These are phyloP conservation scores for Drosophila paucipuncta DNA, from an alignment of 2,888 invertebrate genomes.

Conservation along the genomic window DNA sequence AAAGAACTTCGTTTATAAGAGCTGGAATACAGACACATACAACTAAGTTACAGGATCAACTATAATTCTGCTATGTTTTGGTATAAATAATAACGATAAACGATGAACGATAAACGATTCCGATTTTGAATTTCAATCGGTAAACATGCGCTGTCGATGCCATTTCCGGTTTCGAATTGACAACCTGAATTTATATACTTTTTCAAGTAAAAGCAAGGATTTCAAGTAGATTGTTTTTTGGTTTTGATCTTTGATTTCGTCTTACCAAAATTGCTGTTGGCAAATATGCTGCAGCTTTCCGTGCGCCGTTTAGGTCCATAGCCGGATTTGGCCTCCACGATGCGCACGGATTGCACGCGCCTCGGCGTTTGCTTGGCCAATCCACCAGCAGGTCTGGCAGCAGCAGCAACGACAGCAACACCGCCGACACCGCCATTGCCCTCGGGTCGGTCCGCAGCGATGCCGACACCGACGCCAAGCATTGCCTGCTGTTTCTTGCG, in stretches of 20 bases:
- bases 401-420: not conserved
- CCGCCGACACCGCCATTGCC: not conserved
- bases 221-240: not conserved
- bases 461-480: constrained; percentile 33
- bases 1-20: not conserved
- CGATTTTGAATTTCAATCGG: not conserved
- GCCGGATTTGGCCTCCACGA: constrained; percentile 81
- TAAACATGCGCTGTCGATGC: too few relatives aligned
- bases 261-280: constrained; percentile 72
- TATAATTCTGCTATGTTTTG: too few relatives aligned
- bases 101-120: not conserved
- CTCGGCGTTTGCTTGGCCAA: constrained; percentile 70
- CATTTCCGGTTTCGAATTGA: too few relatives aligned
- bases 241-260: constrained; percentile 6
- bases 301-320: constrained; percentile 82
- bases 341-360: constrained; percentile 84
- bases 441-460: not conserved
- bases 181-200: too few relatives aligned
- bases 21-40: not conserved
- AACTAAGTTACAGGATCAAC: too few relatives aligned
- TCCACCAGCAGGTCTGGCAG: constrained; percentile 7
- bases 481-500: constrained; percentile 74
- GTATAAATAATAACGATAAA: too few relatives aligned
- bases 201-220: not conserved
- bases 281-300: constrained; percentile 84